phyloP scores from a whole-genome alignment of 2,797 vertebrate species.

The Pangasius sanitwongsei region DNA sequence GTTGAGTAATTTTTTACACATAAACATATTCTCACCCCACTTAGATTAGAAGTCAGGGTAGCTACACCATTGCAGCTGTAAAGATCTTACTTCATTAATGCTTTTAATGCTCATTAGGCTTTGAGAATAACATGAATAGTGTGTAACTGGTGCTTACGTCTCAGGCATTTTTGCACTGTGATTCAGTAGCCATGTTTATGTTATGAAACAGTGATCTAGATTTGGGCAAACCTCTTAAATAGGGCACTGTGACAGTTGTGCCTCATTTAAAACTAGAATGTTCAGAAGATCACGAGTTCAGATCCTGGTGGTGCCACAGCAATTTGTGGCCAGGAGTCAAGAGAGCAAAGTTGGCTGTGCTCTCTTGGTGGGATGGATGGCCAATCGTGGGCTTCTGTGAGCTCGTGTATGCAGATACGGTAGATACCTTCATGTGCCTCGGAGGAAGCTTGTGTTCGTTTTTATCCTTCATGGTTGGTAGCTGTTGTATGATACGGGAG shows the following conservation, averaged over 20 bases:
- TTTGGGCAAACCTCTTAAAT: neutral
- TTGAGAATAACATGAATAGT: neutral
- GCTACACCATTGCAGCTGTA: neutral
- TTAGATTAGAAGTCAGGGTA: neutral
- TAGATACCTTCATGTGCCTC: neutral
- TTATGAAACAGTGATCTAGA: neutral
- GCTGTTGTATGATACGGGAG: neutral
- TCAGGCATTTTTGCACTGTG: neutral
- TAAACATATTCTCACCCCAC: neutral
- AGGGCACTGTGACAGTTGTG: neutral
- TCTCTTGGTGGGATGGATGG: neutral
- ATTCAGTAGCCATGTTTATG: neutral
- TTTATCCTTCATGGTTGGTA: neutral
- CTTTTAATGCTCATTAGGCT: neutral
- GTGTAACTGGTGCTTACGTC: neutral
- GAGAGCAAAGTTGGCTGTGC: neutral
- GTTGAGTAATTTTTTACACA: slow-evolving; percentile 4
- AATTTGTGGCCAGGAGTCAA: neutral
- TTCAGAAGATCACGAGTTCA: neutral
- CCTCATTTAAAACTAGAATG: neutral
- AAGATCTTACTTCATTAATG: neutral
- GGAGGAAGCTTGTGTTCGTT: neutral
- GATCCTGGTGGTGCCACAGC: neutral
- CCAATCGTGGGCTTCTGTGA: neutral
- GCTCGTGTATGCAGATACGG: neutral